Conservation (phyloP, 2,113 vertebrate genomes). For the Alethe castanea region DNA sequence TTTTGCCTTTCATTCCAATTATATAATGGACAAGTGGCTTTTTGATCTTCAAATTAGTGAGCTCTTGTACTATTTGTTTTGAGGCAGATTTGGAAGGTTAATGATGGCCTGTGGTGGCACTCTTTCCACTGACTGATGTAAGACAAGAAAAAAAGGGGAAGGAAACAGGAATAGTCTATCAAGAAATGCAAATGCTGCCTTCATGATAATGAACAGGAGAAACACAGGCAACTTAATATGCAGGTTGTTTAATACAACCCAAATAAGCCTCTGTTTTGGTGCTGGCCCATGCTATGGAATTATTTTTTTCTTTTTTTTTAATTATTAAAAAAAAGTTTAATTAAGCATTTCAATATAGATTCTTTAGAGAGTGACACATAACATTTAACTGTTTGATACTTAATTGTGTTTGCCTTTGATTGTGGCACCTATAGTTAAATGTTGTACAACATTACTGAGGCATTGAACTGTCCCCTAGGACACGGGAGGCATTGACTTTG, state of each 20-base stretch:
- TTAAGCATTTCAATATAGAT: constrained; percentile 87
- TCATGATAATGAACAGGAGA: constrained; percentile 85
- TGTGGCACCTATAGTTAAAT: constrained; percentile 73
- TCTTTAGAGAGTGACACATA: constrained; percentile 83
- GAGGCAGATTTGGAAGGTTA: constrained; percentile 96
- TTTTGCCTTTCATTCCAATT: constrained; percentile 98
- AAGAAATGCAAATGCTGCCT: constrained; percentile 89
- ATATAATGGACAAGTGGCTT: constrained; percentile 99
- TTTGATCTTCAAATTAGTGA: constrained; percentile 99
- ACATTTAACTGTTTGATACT: constrained; percentile 86
- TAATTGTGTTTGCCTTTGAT: constrained; percentile 83
- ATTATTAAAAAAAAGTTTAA: constrained; percentile 82
- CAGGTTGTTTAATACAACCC: constrained; percentile 76
- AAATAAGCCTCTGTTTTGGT: constrained; percentile 69
- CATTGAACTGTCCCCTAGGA: constrained; percentile 80
- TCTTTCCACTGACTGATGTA: constrained; percentile 88
- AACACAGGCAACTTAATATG: constrained; percentile 72
- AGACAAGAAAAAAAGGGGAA: constrained; percentile 77
- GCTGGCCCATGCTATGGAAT: constrained; percentile 72
- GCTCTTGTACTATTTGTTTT: constrained; percentile 98
- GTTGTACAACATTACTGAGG: constrained; percentile 64
- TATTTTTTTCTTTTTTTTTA: background rate
- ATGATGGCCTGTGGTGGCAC: constrained; percentile 92
- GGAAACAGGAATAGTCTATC: constrained; percentile 84
- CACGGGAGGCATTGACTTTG: constrained; percentile 69